These are phyloP conservation scores for Metridium senile DNA, from an alignment of 92 coral and sea anemone genomes.

Conservation along the genomic window DNA sequence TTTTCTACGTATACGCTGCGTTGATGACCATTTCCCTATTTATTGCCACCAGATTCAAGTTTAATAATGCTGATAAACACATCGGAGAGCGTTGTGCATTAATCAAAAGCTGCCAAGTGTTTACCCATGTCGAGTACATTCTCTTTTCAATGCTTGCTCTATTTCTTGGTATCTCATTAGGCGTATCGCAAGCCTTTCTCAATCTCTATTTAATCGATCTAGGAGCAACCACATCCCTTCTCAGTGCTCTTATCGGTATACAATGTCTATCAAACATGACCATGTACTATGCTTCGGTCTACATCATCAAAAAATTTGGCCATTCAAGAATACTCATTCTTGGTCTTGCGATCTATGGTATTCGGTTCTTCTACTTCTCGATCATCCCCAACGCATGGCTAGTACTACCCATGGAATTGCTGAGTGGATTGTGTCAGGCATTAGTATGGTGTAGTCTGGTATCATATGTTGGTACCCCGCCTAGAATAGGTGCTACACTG, in stretches of 20 bases:
- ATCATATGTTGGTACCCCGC: constrained; percentile 92
- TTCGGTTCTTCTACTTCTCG: constrained; percentile 88
- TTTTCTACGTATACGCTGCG: constrained; percentile 84
- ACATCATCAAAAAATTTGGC: constrained; percentile 73
- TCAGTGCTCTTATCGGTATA: constrained; percentile 79
- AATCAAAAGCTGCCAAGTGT: constrained; percentile 65
- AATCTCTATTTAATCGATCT: constrained; percentile 77
- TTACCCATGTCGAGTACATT: constrained; percentile 70
- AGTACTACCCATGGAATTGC: constrained; percentile 79
- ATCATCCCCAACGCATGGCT: constrained; percentile 86
- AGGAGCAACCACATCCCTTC: constrained; percentile 86
- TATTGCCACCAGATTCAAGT: constrained; percentile 80
- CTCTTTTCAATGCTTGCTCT: constrained; percentile 69
- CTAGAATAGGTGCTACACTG: constrained; percentile 95
- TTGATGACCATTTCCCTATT: constrained; percentile 83
- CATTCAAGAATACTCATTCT: constrained; percentile 66
- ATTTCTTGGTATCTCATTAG: constrained; percentile 77
- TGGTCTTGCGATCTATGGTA: constrained; percentile 68
- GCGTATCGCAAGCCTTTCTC: constrained; percentile 74
- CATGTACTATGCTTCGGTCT: constrained; percentile 75
- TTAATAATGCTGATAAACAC: constrained; percentile 57
- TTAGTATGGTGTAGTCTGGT: constrained; percentile 89
- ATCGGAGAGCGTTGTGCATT: constrained; percentile 68
- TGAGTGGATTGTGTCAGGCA: constrained; percentile 80
- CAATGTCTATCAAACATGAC: constrained; percentile 82